Conservation (phyloP, 2,113 vertebrate species). For the Myiopsitta monachus region DNA sequence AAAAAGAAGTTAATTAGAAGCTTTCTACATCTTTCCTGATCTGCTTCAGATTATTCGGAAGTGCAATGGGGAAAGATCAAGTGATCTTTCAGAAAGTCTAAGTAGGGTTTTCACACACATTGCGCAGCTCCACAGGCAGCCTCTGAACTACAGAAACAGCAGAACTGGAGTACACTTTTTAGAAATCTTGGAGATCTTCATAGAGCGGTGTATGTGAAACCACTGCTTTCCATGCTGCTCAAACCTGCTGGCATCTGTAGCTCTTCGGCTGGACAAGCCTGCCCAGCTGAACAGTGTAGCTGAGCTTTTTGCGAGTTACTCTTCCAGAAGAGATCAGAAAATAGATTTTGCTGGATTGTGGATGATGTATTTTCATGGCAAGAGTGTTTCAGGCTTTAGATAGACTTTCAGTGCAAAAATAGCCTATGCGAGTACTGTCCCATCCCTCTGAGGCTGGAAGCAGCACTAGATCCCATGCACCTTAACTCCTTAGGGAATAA, state of each 20-base stretch:
- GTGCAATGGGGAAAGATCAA: neutral
- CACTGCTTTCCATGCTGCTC: neutral
- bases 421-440: neutral
- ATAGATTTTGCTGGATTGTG: neutral
- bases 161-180: neutral
- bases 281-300: neutral
- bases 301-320: constrained; percentile 16
- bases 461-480: neutral
- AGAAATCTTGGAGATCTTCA: neutral
- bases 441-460: neutral
- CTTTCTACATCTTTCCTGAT: neutral
- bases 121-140: neutral
- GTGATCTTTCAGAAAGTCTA: neutral
- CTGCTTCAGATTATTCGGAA: neutral
- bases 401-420: neutral
- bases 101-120: neutral
- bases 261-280: neutral
- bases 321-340: constrained; percentile 53
- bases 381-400: neutral
- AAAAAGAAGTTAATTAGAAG: neutral
- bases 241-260: neutral
- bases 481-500: neutral
- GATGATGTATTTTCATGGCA: neutral
- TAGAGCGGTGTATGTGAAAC: neutral
- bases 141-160: neutral